Evolutionary conservation across 2,888 invertebrate species (phyloP), one percentile per base, ranked within the genome.

Genomic region (Liodrosophila aerea): DNA sequence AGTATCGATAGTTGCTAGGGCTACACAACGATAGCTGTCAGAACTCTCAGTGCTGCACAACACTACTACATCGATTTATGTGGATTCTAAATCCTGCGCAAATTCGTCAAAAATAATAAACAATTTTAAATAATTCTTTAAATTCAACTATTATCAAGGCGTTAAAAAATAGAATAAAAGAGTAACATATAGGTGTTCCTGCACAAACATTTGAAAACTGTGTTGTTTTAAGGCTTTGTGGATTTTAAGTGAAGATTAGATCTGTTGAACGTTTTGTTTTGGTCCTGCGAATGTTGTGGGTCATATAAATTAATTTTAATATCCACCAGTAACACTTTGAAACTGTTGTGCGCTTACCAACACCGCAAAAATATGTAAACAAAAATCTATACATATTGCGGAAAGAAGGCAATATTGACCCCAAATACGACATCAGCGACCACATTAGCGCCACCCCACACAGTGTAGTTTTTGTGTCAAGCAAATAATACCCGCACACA

Each of bases 281-380:
- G 33, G 18, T 39, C 9, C 27, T 16, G 9, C 13, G 13, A n/a
- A 27, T 29, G 9, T 29, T 34, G 54, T 41, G 18, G 40, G 34
- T 31, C 18, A n/a, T 40, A 9, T 4, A 22, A 16, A 22, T 12
- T 34, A 33, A 33, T 33, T 12, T 44, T 47, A 43, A 13, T 9
- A 5, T 1, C 39, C 41, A 4, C 30, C 13, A 29, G 29, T 46
- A 57, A 12, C 60, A 72, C 72, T 66, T 8, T 16, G 31, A 30
- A 4, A n/a, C 22, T 30, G 8, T 5, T 0, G n/a, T 4, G 5
- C 47, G 58, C 56, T 77, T n/a, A 31, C 33, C 80, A 83, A 36
- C 77, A 83, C 81, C 11, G 39, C 12, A 63, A 70, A 83, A 78
- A 83, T 83, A 83, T 80, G 78, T 78, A 78, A 78, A 78, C 84